Evolutionary conservation across 37 sponge, comb jelly and placozoan genomes (phyloP).

Genomic region (Axinella damicornis): DNA sequence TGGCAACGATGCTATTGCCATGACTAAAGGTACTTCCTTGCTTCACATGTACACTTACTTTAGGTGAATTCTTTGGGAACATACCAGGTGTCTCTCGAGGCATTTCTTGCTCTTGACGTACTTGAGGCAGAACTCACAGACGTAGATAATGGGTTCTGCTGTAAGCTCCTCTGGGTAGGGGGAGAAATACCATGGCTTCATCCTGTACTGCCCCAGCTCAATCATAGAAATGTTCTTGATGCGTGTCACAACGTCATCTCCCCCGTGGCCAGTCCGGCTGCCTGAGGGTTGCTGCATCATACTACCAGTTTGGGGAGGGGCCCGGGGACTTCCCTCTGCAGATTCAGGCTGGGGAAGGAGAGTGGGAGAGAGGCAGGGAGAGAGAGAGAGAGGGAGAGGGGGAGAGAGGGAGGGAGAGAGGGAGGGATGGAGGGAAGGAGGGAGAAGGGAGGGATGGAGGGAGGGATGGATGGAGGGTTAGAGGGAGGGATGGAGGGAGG

Average conservation of each 20-base stretch:
- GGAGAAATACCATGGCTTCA: constrained; percentile 99
- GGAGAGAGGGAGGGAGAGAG: neutral
- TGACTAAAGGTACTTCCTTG: no score
- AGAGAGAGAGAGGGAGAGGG: no score
- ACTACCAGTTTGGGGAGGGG: constrained; percentile 63
- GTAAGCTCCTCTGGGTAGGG: constrained; percentile 97
- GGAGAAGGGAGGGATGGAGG: no score
- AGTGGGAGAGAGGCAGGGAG: no score
- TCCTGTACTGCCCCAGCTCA: constrained; percentile 91
- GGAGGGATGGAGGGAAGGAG: no score
- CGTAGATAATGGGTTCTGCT: constrained; percentile 84
- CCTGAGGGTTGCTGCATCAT: constrained; percentile 70
- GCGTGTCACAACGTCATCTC: constrained; percentile 92
- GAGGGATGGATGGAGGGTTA: no score
- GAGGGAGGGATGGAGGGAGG: no score
- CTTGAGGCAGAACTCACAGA: constrained; percentile 99
- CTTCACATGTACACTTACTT: no score
- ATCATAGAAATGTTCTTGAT: constrained; percentile 97
- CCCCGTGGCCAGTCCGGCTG: constrained; percentile 68
- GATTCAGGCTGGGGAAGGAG: constrained; percentile 28
- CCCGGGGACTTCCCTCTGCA: constrained; percentile 36
- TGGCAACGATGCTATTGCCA: no score
- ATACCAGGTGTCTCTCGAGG: constrained; percentile 86
- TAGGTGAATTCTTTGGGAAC: no score
- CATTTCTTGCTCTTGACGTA: constrained; percentile 90